phyloP scores from a whole-genome alignment of 2,888 invertebrate species.

The Drosophila anceps region DNA sequence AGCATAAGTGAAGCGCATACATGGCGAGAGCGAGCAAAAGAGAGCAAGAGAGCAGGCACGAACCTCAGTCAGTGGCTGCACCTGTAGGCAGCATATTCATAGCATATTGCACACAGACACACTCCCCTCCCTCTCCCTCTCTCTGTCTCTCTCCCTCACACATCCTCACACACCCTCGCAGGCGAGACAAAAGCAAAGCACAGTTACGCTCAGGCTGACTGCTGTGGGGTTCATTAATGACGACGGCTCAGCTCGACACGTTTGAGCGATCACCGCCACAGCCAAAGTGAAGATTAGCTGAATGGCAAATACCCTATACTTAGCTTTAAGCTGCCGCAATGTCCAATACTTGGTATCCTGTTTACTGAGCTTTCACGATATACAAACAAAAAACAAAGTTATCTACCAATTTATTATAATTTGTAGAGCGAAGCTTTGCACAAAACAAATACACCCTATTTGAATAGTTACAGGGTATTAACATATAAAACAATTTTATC shows the following conservation, averaged over 20 bases:
- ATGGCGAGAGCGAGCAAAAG: constrained; percentile 18
- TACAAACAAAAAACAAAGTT: too few relatives aligned
- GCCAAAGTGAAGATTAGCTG: background rate
- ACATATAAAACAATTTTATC: constrained; percentile 54
- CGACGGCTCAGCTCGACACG: constrained; percentile 69
- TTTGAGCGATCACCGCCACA: constrained; percentile 73
- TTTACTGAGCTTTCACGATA: too few relatives aligned
- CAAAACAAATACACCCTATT: background rate
- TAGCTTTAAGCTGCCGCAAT: too few relatives aligned
- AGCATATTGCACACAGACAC: constrained; percentile 52
- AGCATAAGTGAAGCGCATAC: constrained; percentile 73
- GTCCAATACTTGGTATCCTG: too few relatives aligned
- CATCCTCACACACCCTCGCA: constrained; percentile 3
- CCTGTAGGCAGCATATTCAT: constrained; percentile 64
- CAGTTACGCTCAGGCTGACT: constrained; percentile 68
- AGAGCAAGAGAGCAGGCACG: constrained; percentile 61
- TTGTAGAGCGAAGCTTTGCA: background rate
- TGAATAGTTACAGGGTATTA: constrained; percentile 12
- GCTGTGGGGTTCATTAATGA: constrained; percentile 76
- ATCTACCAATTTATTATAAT: background rate
- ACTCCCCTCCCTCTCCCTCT: constrained; percentile 1
- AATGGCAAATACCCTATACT: constrained; percentile 10
- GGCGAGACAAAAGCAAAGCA: constrained; percentile 74
- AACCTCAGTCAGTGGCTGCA: constrained; percentile 74
- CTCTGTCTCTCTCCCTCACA: constrained; percentile 9